A percentile compares a stretch with the other conserved stretches of the same genome.
These are phyloP conservation scores for Condylostylus longicornis DNA, from an alignment of 1,140 invertebrate genomes.

Conservation along the genomic window DNA sequence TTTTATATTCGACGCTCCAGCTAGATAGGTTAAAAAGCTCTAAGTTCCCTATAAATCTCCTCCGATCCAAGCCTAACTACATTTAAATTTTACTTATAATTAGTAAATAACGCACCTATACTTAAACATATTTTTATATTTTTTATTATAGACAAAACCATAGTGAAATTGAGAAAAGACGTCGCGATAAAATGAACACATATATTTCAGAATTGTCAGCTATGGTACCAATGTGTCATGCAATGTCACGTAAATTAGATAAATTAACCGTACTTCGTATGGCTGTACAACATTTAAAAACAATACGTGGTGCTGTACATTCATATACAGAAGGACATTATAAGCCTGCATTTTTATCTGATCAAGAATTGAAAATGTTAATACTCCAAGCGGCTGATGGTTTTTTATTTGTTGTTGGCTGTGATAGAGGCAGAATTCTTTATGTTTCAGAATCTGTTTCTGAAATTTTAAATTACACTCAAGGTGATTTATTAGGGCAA, in stretches of 20 bases:
- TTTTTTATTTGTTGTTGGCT: slow-evolving; percentile 86
- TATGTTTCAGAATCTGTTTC: slow-evolving; percentile 85
- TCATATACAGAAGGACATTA: slow-evolving; percentile 69
- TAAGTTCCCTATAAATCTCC: no score
- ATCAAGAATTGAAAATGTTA: slow-evolving; percentile 74
- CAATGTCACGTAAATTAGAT: slow-evolving; percentile 83
- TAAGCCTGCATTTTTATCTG: slow-evolving; percentile 75
- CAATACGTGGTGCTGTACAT: slow-evolving; percentile 57
- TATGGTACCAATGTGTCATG: slow-evolving; percentile 86
- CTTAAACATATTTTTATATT: background rate
- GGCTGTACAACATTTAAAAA: slow-evolving; percentile 86
- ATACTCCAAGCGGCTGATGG: slow-evolving; percentile 71
- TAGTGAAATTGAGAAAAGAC: slow-evolving; percentile 87
- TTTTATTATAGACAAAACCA: slow-evolving; percentile 63
- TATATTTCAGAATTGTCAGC: slow-evolving; percentile 82
- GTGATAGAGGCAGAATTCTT: slow-evolving; percentile 76
- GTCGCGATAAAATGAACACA: slow-evolving; percentile 92
- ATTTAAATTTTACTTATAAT: background rate
- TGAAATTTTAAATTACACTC: slow-evolving; percentile 67
- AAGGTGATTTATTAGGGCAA: slow-evolving; percentile 79
- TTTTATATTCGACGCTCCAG: background rate
- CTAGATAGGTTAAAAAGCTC: background rate
- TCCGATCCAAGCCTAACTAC: no score
- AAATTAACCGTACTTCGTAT: slow-evolving; percentile 85
- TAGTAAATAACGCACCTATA: background rate